These are phyloP conservation scores for Rhabdomys dilectus DNA, from an alignment of 2,113 vertebrate genomes.

Conservation along the genomic window DNA sequence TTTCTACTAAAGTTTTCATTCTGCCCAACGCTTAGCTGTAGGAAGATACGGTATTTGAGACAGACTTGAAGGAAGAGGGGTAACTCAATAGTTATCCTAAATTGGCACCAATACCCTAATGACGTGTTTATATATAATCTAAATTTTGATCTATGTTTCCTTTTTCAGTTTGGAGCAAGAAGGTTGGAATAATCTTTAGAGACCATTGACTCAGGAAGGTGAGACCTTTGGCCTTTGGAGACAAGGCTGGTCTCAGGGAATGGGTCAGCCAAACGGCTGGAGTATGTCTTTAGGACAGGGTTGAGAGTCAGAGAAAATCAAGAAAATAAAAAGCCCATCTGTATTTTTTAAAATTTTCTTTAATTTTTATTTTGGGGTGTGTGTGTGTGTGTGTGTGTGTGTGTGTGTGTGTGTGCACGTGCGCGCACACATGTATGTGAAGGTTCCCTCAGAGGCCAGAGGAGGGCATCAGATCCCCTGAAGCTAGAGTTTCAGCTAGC, in stretches of 20 bases:
- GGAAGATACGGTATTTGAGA: neutral
- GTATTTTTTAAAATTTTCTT: neutral
- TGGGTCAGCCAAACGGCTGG: neutral
- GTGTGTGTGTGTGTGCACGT: neutral
- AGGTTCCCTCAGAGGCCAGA: neutral
- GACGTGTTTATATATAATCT: neutral
- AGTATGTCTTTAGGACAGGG: neutral
- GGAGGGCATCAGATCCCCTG: neutral
- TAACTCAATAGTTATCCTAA: constrained; percentile 28
- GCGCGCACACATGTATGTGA: neutral
- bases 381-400: neutral
- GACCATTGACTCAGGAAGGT: neutral
- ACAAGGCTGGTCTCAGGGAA: neutral
- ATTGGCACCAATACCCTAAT: neutral
- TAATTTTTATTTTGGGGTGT: neutral
- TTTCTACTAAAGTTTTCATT: neutral
- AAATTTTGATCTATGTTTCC: neutral
- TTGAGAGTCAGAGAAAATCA: neutral
- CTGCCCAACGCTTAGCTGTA: neutral
- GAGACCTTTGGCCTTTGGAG: neutral
- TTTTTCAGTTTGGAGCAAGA: neutral
- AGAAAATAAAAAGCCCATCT: constrained; percentile 10
- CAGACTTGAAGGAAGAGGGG: neutral
- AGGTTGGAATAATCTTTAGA: neutral
- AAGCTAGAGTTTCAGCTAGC: neutral